Evolutionary conservation across 64 coral and sea anemone species (phyloP), one percentile per base, ranked within the genome.

Genomic region (Stichodactyla helianthus): DNA sequence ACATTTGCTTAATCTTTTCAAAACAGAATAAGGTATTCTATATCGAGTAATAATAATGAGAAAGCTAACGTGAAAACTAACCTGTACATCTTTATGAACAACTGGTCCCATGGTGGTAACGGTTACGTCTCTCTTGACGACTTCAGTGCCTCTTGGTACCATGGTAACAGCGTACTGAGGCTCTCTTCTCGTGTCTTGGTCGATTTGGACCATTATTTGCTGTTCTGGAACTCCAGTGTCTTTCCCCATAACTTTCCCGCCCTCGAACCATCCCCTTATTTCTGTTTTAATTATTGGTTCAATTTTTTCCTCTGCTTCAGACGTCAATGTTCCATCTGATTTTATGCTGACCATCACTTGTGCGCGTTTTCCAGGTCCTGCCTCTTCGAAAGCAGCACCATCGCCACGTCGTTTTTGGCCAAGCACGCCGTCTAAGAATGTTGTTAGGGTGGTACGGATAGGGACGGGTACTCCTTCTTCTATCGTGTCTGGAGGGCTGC

Each of bases 241-340:
- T n/a, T 82, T 92, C 19, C 80, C 84, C 31, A 97, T 83, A 22
- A 89, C 94, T 70, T 93, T 96, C 35, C 94, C 94, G 7, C 88
- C 76, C 89, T 97, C 94, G 26, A 99, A 95, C 97, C 97, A 99
- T 15, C 97, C 91, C 23, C 91, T 90, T 61, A 99, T 99, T 78
- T 99, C 97, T 13, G 97, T 95, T 86, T 99, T 94, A 76, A 99
- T 92, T 76, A 99, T 99, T 18, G 97, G 97, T 71, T 92, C 93
- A 35, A 99, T 95, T 86, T 99, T 92, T 61, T 85, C 86, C 54
- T 99, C 97, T 59, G 86, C 86, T 62, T 99, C 93, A 77, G 91
- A 71, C 19, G 86, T 84, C 6, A 99, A 84, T 77, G 93, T 53
- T 23, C 83, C 59, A 13, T 95, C 93, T 16, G 93, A 87, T 53